Percentiles rank a stretch among this genome's conserved stretches.
phyloP scores from a whole-genome alignment of 2,113 vertebrate genomes.

The Lagopus leucura region DNA sequence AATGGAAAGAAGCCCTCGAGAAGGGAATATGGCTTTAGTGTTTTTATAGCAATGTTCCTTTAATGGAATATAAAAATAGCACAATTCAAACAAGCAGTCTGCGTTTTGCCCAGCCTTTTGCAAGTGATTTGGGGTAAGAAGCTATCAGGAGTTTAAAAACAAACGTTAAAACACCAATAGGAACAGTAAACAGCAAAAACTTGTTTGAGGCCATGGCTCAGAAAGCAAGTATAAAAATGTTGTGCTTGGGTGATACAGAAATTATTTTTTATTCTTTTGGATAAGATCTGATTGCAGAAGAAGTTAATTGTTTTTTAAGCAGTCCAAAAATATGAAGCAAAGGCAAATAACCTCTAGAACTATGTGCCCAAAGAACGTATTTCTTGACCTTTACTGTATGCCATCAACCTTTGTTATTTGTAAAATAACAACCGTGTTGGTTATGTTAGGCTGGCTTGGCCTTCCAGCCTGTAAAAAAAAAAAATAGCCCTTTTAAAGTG shows the following conservation, averaged over 20 bases:
- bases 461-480: constrained; percentile 33
- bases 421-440: background rate
- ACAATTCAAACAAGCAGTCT: constrained; percentile 54
- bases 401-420: constrained; percentile 48
- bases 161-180: background rate
- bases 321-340: constrained; percentile 33
- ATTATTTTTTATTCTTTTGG: constrained; percentile 19
- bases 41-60: constrained; percentile 65
- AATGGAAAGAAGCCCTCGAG: constrained; percentile 61
- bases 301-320: constrained; percentile 27
- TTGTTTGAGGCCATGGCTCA: constrained; percentile 54
- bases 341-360: constrained; percentile 57
- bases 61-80: constrained; percentile 60
- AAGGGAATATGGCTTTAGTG: constrained; percentile 72
- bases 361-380: constrained; percentile 72
- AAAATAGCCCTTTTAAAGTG: constrained; percentile 61
- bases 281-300: constrained; percentile 15
- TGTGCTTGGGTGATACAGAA: constrained; percentile 40
- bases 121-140: constrained; percentile 77
- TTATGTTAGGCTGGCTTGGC: constrained; percentile 52
- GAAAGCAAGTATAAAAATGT: constrained; percentile 50
- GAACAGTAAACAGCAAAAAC: constrained; percentile 1
- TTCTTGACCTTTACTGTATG: constrained; percentile 67
- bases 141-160: constrained; percentile 73
- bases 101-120: constrained; percentile 81